Percentiles rank a stretch among this genome's conserved stretches.
Evolutionary conservation across 2,113 vertebrate genomes (phyloP).

Genomic region (Motacilla alba): DNA sequence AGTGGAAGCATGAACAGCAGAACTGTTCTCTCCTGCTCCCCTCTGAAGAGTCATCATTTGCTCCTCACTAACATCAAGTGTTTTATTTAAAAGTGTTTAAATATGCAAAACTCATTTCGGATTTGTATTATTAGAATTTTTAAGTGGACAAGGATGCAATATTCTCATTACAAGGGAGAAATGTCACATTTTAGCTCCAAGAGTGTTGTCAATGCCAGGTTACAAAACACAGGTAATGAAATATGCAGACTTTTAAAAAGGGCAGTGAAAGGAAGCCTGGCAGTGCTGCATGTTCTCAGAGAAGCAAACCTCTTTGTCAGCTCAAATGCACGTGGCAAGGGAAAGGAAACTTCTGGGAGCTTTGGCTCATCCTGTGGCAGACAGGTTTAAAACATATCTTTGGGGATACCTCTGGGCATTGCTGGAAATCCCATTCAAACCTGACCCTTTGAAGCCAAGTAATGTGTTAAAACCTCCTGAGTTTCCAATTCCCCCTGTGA

Average conservation of each 20-base stretch:
- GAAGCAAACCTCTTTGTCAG: neutral
- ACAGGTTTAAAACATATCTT: neutral
- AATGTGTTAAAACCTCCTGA: neutral
- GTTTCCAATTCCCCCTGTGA: neutral
- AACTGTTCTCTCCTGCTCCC: neutral
- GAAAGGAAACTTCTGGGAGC: neutral
- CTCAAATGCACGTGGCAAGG: neutral
- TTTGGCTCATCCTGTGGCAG: neutral
- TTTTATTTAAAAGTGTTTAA: neutral
- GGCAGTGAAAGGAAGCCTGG: neutral
- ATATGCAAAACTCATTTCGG: neutral
- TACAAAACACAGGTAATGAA: neutral
- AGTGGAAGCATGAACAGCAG: fast-evolving
- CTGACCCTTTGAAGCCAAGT: neutral
- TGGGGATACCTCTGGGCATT: neutral
- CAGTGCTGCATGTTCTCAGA: neutral
- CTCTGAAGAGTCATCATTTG: fast-evolving
- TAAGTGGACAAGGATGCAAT: neutral
- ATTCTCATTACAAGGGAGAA: neutral
- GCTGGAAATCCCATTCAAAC: neutral
- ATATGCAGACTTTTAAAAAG: neutral
- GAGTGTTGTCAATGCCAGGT: neutral
- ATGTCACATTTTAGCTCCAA: neutral
- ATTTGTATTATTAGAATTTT: neutral
- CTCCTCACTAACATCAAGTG: neutral